Evolutionary conservation across 2,888 invertebrate genomes (phyloP), one percentile per base, ranked within the genome.

Genomic region (Molorchus minor): DNA sequence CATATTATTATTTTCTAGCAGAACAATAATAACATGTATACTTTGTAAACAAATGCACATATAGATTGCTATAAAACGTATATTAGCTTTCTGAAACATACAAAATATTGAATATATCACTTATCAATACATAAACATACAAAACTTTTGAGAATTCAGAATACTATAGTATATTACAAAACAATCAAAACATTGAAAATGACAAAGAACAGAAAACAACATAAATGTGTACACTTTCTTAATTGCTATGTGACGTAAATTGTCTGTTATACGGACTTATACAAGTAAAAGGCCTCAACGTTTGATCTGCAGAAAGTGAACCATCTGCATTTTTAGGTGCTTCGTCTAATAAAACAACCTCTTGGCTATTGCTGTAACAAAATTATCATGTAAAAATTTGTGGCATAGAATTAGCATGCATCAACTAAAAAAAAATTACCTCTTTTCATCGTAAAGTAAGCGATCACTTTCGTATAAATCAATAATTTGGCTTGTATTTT

Each of bases 251-350:
- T 12, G 53, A 58, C 10, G 47, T 46, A 17, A 41, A 52, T 3
- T 35, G 71, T 53, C 73, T 71, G 52, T 71, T 73, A 45, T 69
- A 71, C 7, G 74, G 73, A 62, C 73, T 77, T 25, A 80, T 76
- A 46, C 79, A 77, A 10, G 80, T 80, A 57, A 78, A 76, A 1
- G 80, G 80, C 41, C 80, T 69, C 52, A 79, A 68, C 1, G 77
- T 68, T 57, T 77, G 78, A 69, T 80, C 79, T 1, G 76, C 77
- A 61, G 76, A 73, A 30, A 74, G 58, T 7, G 76, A 74, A 55
- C 75, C 75, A 38, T 72, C 72, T 10, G 76, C 75, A 8, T 69
- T 60, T 55, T 70, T 59, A 2, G 59, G 46, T 38, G 71, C 67
- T 56, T 74, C 71, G 66, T 73, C 71, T 20, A 72, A 29, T 46